phyloP scores from a whole-genome alignment of 2,113 vertebrate genomes.

The Malaclemys terrapin region DNA sequence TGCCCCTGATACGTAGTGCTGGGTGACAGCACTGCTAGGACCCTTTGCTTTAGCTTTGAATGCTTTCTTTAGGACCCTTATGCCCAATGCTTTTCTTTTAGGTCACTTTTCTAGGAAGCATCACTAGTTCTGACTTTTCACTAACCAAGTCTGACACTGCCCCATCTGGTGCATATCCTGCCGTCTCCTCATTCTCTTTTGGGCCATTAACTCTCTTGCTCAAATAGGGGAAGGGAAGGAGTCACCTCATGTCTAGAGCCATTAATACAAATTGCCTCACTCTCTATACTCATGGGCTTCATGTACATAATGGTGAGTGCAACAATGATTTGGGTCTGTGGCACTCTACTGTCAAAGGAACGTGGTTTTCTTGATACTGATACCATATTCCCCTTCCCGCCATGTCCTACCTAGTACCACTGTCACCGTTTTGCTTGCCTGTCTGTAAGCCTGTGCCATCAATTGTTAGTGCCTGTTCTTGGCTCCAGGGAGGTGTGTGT shows the following conservation, averaged over 20 bases:
- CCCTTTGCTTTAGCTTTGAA: background rate
- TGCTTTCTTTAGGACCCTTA: background rate
- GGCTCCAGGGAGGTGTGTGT: background rate
- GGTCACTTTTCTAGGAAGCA: background rate
- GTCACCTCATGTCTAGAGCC: background rate
- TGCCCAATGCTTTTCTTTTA: background rate
- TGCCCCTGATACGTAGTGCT: rapidly evolving
- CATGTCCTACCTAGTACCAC: background rate
- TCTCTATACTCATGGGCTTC: background rate
- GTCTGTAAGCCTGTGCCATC: background rate
- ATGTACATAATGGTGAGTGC: background rate
- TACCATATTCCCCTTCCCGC: background rate
- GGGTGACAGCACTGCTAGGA: background rate
- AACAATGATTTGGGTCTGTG: background rate
- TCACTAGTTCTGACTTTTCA: background rate
- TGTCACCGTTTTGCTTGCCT: background rate
- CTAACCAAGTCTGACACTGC: background rate
- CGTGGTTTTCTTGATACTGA: background rate
- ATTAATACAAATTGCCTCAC: rapidly evolving
- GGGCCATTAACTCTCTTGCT: background rate
- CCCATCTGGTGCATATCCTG: background rate
- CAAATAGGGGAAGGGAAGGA: background rate
- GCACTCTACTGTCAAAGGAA: too few species aligned
- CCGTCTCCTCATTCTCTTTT: background rate
- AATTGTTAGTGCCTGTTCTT: background rate